phyloP scores from a whole-genome alignment of 2,797 vertebrate species.

The Propithecus deckenii region DNA sequence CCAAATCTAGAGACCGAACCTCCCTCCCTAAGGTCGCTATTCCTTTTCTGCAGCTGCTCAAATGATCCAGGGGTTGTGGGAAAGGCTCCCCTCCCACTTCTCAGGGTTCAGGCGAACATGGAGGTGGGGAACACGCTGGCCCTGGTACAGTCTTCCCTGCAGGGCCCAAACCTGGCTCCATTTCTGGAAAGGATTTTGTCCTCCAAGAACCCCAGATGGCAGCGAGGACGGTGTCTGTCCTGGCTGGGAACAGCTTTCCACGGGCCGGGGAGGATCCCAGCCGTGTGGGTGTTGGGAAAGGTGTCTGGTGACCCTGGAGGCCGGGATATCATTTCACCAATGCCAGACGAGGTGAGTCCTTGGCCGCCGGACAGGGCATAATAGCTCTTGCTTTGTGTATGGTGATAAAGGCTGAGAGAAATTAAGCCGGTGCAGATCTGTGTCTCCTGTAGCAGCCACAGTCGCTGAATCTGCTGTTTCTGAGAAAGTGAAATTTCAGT shows the following conservation, averaged over 20 bases:
- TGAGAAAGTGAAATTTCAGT: constrained; percentile 72
- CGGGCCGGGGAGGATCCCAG: not conserved
- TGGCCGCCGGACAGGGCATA: constrained; percentile 61
- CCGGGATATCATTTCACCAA: constrained; percentile 58
- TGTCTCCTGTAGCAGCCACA: constrained; percentile 71
- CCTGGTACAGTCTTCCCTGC: not conserved
- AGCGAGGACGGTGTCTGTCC: not conserved
- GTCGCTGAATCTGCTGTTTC: constrained; percentile 78
- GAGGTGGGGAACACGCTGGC: not conserved
- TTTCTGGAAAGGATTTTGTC: not conserved
- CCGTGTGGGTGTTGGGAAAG: not conserved
- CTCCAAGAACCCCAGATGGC: not conserved
- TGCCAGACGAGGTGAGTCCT: constrained; percentile 58
- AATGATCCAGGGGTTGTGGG: not conserved
- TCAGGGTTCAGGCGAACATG: not conserved
- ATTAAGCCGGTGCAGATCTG: constrained; percentile 58
- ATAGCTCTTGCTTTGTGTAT: constrained; percentile 57
- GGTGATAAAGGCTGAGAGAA: constrained; percentile 68
- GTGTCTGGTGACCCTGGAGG: constrained; percentile 35
- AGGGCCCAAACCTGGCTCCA: not conserved
- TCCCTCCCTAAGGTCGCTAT: not conserved
- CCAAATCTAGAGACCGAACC: not conserved
- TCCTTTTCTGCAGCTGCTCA: not conserved
- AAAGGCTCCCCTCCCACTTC: not conserved
- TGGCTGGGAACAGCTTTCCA: not conserved